Percentiles rank a stretch among this genome's conserved stretches.
phyloP scores from a whole-genome alignment of 2,113 vertebrate genomes.

The Scatophagus argus region DNA sequence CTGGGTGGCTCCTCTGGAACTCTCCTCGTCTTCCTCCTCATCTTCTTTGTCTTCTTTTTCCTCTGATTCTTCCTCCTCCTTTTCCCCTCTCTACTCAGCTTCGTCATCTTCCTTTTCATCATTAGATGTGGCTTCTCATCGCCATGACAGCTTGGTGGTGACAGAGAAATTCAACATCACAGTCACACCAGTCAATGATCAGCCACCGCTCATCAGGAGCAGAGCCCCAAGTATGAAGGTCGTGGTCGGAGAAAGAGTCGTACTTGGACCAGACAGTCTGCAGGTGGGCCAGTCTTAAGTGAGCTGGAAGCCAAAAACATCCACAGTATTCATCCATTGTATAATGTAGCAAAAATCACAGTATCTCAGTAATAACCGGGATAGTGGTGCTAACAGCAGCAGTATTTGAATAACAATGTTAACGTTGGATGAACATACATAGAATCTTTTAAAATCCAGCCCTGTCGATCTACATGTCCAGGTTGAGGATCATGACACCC shows the following conservation, averaged over 20 bases:
- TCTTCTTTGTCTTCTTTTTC: conserved; percentile 54
- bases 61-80: conserved; percentile 69
- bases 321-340: too few relatives aligned
- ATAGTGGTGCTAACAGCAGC: too few relatives aligned
- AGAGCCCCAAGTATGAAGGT: conserved; percentile 84
- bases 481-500: conserved; percentile 89
- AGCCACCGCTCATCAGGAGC: conserved; percentile 86
- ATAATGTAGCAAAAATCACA: too few relatives aligned
- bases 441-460: too few relatives aligned
- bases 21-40: conserved; percentile 61
- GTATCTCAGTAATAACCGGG: too few relatives aligned
- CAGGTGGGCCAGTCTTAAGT: conserved; percentile 65
- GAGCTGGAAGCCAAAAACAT: too few relatives aligned
- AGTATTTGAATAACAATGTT: too few relatives aligned
- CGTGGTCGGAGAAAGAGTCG: conserved; percentile 83
- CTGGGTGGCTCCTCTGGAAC: conserved; percentile 85
- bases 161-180: conserved; percentile 91
- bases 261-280: conserved; percentile 86
- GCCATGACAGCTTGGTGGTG: conserved; percentile 72
- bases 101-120: conserved; percentile 42
- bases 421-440: too few relatives aligned
- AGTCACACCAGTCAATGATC: conserved; percentile 89
- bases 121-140: conserved; percentile 48
- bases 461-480: conserved; percentile 19
- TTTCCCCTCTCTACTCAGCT: conserved; percentile 66